These are phyloP conservation scores for chimpanzee (Pan troglodytes) DNA, from an alignment of 2,113 vertebrate genomes.

Conservation along the genomic window DNA sequence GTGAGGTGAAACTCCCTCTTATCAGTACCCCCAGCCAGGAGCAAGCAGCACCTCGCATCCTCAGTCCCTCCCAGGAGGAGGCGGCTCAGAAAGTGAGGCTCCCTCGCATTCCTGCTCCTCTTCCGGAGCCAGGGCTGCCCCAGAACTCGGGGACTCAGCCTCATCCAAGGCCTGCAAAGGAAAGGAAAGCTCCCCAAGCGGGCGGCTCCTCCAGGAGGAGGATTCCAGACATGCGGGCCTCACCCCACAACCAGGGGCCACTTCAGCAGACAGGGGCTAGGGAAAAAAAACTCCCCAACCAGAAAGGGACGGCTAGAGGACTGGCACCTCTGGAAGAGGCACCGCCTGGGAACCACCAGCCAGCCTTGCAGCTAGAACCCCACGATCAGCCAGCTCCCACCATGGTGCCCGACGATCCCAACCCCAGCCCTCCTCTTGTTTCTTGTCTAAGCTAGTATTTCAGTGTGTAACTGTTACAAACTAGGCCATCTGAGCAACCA, in stretches of 20 bases:
- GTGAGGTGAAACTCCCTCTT: slow-evolving; percentile 66
- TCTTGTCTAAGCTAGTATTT: too few species aligned
- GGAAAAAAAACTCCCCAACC: slow-evolving; percentile 32
- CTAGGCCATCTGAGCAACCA: not conserved
- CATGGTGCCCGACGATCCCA: accelerated
- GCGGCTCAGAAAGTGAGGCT: not conserved
- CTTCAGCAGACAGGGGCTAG: not conserved
- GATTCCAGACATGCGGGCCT: not conserved
- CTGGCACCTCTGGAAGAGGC: not conserved
- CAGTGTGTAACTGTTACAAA: too few species aligned
- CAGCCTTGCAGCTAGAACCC: not conserved
- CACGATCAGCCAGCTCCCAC: not conserved
- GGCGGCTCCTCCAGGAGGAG: not conserved
- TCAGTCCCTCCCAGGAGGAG: not conserved
- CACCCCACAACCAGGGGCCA: not conserved
- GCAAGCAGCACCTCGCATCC: accelerated
- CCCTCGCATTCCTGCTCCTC: slow-evolving; percentile 34
- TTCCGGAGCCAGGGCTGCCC: not conserved
- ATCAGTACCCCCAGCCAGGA: not conserved
- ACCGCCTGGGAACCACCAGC: accelerated
- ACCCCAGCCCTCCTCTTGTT: not conserved
- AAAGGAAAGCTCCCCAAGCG: not conserved
- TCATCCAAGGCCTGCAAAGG: not conserved
- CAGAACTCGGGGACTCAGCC: accelerated
- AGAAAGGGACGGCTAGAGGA: not conserved